Conservation (phyloP, 2,113 vertebrate genomes). For the Eulemur macaco region DNA sequence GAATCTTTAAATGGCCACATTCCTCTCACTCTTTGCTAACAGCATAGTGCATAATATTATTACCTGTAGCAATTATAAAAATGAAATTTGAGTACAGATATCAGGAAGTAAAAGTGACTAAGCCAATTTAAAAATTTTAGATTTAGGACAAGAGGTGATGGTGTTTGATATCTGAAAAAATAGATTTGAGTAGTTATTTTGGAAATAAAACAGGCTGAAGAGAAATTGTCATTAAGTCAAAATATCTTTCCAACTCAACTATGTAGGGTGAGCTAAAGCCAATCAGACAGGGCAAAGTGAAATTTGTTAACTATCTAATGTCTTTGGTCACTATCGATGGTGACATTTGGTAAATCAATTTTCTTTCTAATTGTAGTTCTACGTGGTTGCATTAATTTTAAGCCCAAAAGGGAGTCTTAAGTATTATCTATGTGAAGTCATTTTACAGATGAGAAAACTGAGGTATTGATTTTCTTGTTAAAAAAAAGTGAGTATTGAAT, state of each 20-base stretch:
- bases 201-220: neutral
- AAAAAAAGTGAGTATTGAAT: neutral
- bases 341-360: neutral
- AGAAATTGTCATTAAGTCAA: constrained; percentile 17
- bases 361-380: neutral
- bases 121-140: neutral
- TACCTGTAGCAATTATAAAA: neutral
- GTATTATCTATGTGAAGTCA: neutral
- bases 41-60: neutral
- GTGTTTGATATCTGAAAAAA: neutral
- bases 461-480: neutral
- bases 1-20: neutral
- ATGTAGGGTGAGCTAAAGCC: neutral
- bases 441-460: constrained; percentile 5
- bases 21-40: neutral
- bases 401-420: neutral
- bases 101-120: neutral
- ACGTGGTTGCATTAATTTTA: neutral
- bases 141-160: neutral
- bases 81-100: neutral
- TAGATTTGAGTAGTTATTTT: neutral
- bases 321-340: neutral
- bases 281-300: neutral
- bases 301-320: neutral
- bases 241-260: neutral